Evolutionary conservation across 2,888 invertebrate genomes (phyloP).

Genomic region (Scrobipalpa costella): DNA sequence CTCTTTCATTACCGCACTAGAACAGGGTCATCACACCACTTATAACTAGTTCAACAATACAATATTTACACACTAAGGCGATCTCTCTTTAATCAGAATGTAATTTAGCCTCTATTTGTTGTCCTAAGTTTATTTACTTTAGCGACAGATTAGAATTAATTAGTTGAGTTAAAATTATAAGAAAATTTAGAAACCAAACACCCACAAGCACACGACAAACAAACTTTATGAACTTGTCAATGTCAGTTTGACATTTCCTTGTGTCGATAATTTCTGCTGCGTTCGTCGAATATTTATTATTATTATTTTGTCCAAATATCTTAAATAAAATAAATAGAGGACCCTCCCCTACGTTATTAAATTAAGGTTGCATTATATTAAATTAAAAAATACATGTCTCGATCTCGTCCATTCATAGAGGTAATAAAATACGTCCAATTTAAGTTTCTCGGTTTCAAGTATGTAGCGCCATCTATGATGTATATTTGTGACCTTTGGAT

Average conservation of each 20-base stretch:
- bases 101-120: background rate
- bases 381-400: no score
- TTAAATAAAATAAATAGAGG: no score
- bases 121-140: background rate
- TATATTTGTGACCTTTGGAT: no score
- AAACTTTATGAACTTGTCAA: background rate
- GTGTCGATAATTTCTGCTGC: slow-evolving; percentile 2
- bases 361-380: no score
- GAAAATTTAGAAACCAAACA: background rate
- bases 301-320: no score
- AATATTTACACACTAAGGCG: background rate
- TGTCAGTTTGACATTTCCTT: background rate
- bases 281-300: background rate
- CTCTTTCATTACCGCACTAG: background rate
- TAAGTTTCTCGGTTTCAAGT: no score
- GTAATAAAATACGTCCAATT: no score
- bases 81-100: background rate
- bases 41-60: background rate
- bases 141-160: background rate
- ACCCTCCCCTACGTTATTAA: no score
- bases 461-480: no score
- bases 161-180: background rate
- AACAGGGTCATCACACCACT: background rate
- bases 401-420: no score
- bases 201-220: slow-evolving; percentile 1